Evolutionary conservation across 2,113 vertebrate species (phyloP).

Genomic region (Prochilodus magdalenae): DNA sequence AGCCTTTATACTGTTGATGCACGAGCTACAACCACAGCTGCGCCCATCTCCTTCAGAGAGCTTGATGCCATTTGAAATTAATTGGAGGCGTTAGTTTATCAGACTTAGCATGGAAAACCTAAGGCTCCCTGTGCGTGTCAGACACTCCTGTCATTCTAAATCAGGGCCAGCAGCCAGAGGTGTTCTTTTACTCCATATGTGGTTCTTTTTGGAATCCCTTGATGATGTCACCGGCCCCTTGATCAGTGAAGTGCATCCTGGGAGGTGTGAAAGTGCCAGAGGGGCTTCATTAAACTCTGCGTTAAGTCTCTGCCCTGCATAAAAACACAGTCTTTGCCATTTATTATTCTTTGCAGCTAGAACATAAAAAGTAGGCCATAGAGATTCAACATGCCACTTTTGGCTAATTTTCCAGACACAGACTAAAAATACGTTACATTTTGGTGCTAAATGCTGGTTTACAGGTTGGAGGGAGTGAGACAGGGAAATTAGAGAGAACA

Average conservation of each 20-base stretch:
- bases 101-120: background rate
- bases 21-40: background rate
- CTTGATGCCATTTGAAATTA: slow-evolving; percentile 26
- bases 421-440: slow-evolving; percentile 53
- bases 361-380: slow-evolving; percentile 27
- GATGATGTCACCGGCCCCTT: background rate
- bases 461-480: slow-evolving; percentile 6
- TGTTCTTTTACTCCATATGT: background rate
- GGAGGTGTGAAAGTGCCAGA: background rate
- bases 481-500: slow-evolving; percentile 28
- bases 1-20: background rate
- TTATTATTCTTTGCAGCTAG: slow-evolving; percentile 27
- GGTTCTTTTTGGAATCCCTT: slow-evolving; percentile 32
- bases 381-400: slow-evolving; percentile 1
- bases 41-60: background rate
- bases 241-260: background rate
- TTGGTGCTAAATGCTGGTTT: slow-evolving; percentile 39
- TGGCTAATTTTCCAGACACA: background rate
- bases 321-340: slow-evolving; percentile 8
- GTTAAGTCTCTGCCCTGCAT: slow-evolving; percentile 15
- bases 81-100: slow-evolving; percentile 45
- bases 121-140: slow-evolving; percentile 9
- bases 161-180: slow-evolving; percentile 5
- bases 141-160: background rate
- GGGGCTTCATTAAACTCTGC: slow-evolving; percentile 34